Base-by-base conservation (phyloP, 1,140 invertebrate genomes). In the Lasaia peninsularis region DNA sequence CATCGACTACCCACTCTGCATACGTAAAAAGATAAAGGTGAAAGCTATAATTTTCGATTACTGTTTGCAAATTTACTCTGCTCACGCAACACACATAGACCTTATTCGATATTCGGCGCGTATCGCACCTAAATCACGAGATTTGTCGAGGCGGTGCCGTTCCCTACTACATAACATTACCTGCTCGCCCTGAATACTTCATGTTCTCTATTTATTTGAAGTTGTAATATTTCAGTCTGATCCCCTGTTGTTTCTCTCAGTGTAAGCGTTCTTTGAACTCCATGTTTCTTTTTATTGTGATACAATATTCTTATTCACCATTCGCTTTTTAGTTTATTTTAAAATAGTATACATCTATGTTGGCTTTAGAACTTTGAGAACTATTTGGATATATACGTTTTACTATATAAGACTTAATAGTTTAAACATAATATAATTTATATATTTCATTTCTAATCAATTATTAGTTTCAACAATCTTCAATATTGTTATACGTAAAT, bases 151-250 rank as follows among this genome's bases (percentile, higher is more conserved):
- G 75, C 80, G 73, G 73, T 73, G 70, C 73, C 71, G 69, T 66
- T 72, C 72, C 67, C 67, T 76, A 81, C 73, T 83, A 84, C 75
- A 79, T 80, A 84, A 84, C 76, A 73, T 83, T 84, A 82, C 80
- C 78, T 83, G 73, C 78, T 67, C 72, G 71, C 66, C 74, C 69
- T 86, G 79, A 86, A 88, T 86, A 88, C 79, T 81, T 83, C 79
- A 84, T 86, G 78, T 65, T 76, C 73, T 75, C 72, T 86, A 79
- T 86, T 84, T 88, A 81, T 86, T 84, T 82, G 77, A 81, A 86
- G 82, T 87, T 87, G 81, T 87, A 84, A 87, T 85, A 84, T 85
- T 78, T 79, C 75, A 70, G 70, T 67, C 73, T 75, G 74, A 82
- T 81, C 78, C 80, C 75, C 74, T 68, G 69, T 83, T 83, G 77